Conservation (phyloP, 2,113 vertebrate genomes). For the Plotosus lineatus region DNA sequence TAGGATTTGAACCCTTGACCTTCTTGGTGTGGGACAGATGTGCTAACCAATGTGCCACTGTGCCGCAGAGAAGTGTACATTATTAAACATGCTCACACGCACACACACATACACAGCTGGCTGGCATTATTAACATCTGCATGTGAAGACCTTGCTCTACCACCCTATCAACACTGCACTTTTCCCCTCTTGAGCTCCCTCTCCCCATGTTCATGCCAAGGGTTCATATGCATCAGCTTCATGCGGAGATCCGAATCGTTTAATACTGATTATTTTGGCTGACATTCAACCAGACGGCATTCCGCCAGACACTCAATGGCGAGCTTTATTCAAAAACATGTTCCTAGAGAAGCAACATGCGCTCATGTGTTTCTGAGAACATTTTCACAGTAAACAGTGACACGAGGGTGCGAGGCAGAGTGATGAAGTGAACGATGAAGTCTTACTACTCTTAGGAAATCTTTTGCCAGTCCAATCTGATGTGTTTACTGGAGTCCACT, state of each 20-base stretch:
- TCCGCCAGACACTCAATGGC: not conserved
- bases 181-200: conserved; percentile 28
- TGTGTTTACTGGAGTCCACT: not conserved
- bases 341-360: not conserved
- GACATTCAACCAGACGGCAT: conserved; percentile 1
- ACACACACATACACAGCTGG: conserved; percentile 16
- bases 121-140: conserved; percentile 19
- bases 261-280: conserved; percentile 40
- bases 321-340: not conserved
- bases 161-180: conserved; percentile 30
- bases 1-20: too few species aligned
- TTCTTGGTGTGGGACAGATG: too few species aligned
- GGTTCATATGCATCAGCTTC: conserved; percentile 28
- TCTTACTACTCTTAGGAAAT: not conserved
- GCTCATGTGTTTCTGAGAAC: not conserved
- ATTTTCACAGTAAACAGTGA: conserved; percentile 38
- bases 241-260: conserved; percentile 34
- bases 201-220: conserved; percentile 17
- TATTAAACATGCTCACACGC: not conserved
- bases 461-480: not conserved
- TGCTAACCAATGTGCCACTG: too few species aligned
- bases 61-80: too few species aligned
- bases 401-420: not conserved
- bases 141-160: conserved; percentile 4
- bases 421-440: conserved; percentile 2